phyloP scores from a whole-genome alignment of 2,113 vertebrate species.

The Nothobranchius furzeri region DNA sequence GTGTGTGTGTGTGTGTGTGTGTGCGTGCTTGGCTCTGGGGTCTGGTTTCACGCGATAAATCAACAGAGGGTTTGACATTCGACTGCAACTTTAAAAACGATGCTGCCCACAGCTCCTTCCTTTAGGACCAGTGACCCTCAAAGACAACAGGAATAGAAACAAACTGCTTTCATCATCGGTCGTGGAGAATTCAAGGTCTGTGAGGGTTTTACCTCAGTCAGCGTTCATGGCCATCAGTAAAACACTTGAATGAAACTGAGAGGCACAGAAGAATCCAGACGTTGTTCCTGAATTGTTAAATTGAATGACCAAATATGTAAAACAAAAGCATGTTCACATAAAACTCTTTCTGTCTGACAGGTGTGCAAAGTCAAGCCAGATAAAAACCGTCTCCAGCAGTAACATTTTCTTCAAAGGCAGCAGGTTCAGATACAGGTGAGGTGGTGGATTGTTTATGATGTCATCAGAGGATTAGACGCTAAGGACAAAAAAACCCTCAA shows the following conservation, averaged over 20 bases:
- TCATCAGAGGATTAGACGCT: too few relatives aligned
- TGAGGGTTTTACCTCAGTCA: too few relatives aligned
- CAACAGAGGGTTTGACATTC: slow-evolving; percentile 25
- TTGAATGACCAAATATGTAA: too few relatives aligned
- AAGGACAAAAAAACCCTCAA: too few relatives aligned
- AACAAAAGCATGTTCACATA: too few relatives aligned
- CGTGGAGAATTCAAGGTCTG: too few relatives aligned
- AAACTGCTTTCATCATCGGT: too few relatives aligned
- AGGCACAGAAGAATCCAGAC: too few relatives aligned
- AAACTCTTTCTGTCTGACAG: slow-evolving; percentile 70
- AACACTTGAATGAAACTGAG: too few relatives aligned
- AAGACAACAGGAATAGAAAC: too few relatives aligned
- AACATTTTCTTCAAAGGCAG: slow-evolving; percentile 99
- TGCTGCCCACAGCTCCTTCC: neutral
- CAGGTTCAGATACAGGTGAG: slow-evolving; percentile 95
- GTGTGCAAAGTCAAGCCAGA: slow-evolving; percentile 98
- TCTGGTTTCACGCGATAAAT: slow-evolving; percentile 33
- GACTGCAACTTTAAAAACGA: slow-evolving; percentile 6
- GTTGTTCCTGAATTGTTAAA: too few relatives aligned
- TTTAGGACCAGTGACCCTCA: neutral
- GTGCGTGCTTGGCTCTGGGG: slow-evolving; percentile 10
- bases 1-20: neutral
- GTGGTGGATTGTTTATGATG: neutral
- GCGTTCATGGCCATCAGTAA: too few relatives aligned
- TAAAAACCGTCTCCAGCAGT: slow-evolving; percentile 97